Base-by-base conservation (phyloP, 2,888 invertebrate species). In the Mythimna pallens region DNA sequence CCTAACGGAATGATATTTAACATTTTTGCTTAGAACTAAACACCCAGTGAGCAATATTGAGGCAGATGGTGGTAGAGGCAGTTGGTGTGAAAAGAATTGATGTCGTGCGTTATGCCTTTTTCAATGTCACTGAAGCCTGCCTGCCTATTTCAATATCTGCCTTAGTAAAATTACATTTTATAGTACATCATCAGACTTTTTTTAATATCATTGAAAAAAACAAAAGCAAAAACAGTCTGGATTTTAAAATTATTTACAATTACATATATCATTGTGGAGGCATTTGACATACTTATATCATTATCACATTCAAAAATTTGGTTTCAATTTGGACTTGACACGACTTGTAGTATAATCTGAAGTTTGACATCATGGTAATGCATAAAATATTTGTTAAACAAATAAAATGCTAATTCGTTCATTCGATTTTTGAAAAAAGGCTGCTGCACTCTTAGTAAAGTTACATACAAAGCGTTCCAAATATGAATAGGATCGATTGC, bases 1-100 rank as follows among this genome's bases (percentile, higher is more conserved):
- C 76, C 67, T 52, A 75, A 78, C 34, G 85, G 87, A 87, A 85
- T 87, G 86, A 80, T 86, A 73, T 22, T 79, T 52, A 62, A 81
- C 77, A 80, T 66, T 81, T 80, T 79, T 68, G 43, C 84, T 82
- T 84, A 82, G 54, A 65, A 75, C 68, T 84, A 84, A 63, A 64
- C 54, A 54, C 20, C 58, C n/a, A 59, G 34, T 80, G 76, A 69
- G 73, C 73, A 78, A 76, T 76, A 74, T 68, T 69, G 50, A 67
- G 54, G 62, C 71, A 76, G 78, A 72, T 12, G 34, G 0, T 20
- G 9, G 3, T 7, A 34, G 6, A n/a, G 50, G 36, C n/a, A 36
- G 6, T 34, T 5, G 3, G 7, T 17, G 17, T 22, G 7, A 58
- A 50, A 22, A 10, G 22, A 20, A 30, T n/a, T 30, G 40, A 65